phyloP scores from a whole-genome alignment of 1,140 invertebrate genomes.

The Potamilus streckersoni region DNA sequence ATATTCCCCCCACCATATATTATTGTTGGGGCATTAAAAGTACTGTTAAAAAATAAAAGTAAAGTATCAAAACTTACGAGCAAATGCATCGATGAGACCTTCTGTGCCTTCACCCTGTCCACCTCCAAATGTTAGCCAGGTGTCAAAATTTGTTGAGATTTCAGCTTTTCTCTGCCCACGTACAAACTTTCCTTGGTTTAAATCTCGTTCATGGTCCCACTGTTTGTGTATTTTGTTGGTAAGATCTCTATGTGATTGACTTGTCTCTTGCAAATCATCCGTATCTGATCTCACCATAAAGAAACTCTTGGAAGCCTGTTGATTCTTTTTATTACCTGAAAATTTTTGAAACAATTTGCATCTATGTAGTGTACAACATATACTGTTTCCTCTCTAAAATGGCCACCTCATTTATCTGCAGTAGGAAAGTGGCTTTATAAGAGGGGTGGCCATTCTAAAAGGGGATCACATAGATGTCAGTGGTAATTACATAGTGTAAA shows the following conservation, averaged over 20 bases:
- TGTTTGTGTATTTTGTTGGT: slow-evolving; percentile 54
- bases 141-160: slow-evolving; percentile 41
- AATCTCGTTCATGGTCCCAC: slow-evolving; percentile 49
- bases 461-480: too few species aligned
- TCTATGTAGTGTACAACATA: too few species aligned
- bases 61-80: slow-evolving; percentile 42
- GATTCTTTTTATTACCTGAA: slow-evolving; percentile 34
- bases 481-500: too few species aligned
- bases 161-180: slow-evolving; percentile 52
- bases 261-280: slow-evolving; percentile 44
- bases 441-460: too few species aligned
- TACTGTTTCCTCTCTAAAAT: too few species aligned
- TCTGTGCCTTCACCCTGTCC: slow-evolving; percentile 37
- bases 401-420: too few species aligned
- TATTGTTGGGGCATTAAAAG: too few species aligned
- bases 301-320: too few species aligned
- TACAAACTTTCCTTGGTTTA: slow-evolving; percentile 53
- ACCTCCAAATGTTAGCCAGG: slow-evolving; percentile 61
- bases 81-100: slow-evolving; percentile 61
- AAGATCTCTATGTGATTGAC: slow-evolving; percentile 37
- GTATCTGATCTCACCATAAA: too few species aligned
- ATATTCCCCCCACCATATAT: too few species aligned
- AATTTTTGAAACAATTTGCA: background rate
- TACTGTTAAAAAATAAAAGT: too few species aligned
- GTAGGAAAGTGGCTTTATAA: too few species aligned